phyloP scores from a whole-genome alignment of 2,888 invertebrate genomes.

The Troides oblongomaculatus region DNA sequence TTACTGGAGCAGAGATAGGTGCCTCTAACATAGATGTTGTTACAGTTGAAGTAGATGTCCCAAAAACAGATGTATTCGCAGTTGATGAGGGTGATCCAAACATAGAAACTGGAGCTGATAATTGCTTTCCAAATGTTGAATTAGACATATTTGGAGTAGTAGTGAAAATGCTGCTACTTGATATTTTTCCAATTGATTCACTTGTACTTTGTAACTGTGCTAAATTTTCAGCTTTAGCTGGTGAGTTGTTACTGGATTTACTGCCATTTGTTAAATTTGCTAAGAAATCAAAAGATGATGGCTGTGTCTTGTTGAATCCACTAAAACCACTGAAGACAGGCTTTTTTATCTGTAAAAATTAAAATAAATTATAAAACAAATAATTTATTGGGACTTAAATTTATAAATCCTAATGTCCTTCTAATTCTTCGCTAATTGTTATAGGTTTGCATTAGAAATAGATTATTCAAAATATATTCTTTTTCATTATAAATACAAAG shows the following conservation, averaged over 20 bases:
- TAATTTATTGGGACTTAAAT: background rate
- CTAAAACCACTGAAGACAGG: slow-evolving; percentile 86
- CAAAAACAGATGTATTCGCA: background rate
- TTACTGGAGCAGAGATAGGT: background rate
- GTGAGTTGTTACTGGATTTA: slow-evolving; percentile 55
- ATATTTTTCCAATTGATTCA: slow-evolving; percentile 45
- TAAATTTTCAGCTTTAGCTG: slow-evolving; percentile 45
- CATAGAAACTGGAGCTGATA: slow-evolving; percentile 35
- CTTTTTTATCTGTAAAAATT: slow-evolving; percentile 66
- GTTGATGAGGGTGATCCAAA: background rate
- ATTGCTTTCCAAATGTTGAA: slow-evolving; percentile 40
- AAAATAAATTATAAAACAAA: background rate
- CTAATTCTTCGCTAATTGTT: background rate
- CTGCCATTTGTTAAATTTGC: slow-evolving; percentile 76
- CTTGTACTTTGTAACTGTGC: slow-evolving; percentile 49
- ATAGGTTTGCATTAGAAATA: too few species aligned
- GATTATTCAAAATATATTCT: too few species aligned
- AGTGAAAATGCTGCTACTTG: slow-evolving; percentile 50
- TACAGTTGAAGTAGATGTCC: background rate
- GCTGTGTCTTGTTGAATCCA: slow-evolving; percentile 80
- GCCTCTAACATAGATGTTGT: background rate
- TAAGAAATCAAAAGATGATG: slow-evolving; percentile 81
- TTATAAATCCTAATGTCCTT: background rate
- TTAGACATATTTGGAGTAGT: slow-evolving; percentile 46
- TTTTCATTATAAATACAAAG: too few species aligned